Evolutionary conservation across 2,888 invertebrate species (phyloP), one percentile per base, ranked within the genome.

Genomic region (Oxytorus armatus): DNA sequence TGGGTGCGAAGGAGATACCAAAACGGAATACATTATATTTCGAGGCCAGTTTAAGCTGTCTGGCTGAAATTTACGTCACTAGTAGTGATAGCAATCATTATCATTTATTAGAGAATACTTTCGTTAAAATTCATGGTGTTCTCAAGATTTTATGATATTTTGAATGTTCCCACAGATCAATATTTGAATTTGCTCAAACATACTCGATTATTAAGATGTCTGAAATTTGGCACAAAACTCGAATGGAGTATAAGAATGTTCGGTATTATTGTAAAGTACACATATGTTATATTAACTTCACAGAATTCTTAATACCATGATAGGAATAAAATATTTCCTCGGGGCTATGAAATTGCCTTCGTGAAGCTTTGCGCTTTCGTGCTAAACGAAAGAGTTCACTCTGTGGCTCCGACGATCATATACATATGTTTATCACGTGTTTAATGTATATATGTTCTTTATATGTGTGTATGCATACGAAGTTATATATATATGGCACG

Each of bases 341-440:
- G 33, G 65, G 65, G 44, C 49, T 74, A 59, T 66, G 74, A 70
- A 80, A 82, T 78, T 81, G 70, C 74, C 69, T 63, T 79, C 69
- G 77, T 69, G 79, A 76, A 80, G 77, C 21, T 66, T 68, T 55
- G 47, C 57, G 47, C 69, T 75, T 63, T 66, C 69, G 63, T 55
- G 69, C 49, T 44, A 49, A 59, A 57, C 14, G 29, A 47, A 68
- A 53, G 57, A 59, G 66, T 51, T 11, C 51, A 39, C 39, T 39
- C 51, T 14, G 61, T 42, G 10, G 51, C 55, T n/a, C n/a, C 63
- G 29, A 11, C 63, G 53, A 70, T 53, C 23, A 47, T 8, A 39
- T 47, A 39, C 29, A 42, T 49, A 21, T 18, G 57, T 68, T 68
- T 59, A 61, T 76, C 76, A 47, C 61, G 59, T 42, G 33, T 72